Base-by-base conservation (phyloP, 2,797 vertebrate species). In the Eremophila alpestris region DNA sequence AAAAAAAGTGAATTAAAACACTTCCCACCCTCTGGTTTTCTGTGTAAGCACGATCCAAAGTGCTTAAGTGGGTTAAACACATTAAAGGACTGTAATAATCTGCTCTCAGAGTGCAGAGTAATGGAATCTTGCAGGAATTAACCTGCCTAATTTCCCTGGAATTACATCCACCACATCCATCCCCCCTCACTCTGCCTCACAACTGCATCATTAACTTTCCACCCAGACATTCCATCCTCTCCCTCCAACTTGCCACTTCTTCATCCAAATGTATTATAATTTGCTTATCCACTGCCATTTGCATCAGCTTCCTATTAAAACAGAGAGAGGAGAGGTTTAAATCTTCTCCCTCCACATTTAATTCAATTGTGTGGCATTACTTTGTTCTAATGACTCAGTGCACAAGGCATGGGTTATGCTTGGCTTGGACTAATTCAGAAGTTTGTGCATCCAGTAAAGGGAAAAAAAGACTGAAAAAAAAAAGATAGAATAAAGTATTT, bases 201-300 rank as follows among this genome's bases (percentile, higher is more conserved):
- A 85, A 80, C 91, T 60, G 92, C 82, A 2, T 95, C 95, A 96
- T 97, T 96, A 97, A 97, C 92, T 93, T 49, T 89, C 45, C 60
- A 78, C 43, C 52, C 23, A 93, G 83, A 93, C 93, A 90, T 83
- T 63, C 87, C 95, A 94, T 48, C 83, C 93, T 41, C 78, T 90
- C 90, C 54, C 86, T 95, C 89, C 69, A 68, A n/a, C 64, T 71
- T 48, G 86, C 86, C 64, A 78, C 51, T 74, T 88, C 45, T 87
- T 96, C 93, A 95, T 94, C 94, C 91, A 91, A 94, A 94, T n/a
- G 48, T 29, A 43, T 90, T 80, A 48, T 46, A 59, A 94, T 84
- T 93, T 96, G 87, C 93, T 97, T 95, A 94, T 49, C 78, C 41
- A 1, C 76, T 91, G 73, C 83, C 91, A 92, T 95, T 93, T 93